Evolutionary conservation across 2,113 vertebrate genomes (phyloP).

Genomic region (Rhineura floridana): DNA sequence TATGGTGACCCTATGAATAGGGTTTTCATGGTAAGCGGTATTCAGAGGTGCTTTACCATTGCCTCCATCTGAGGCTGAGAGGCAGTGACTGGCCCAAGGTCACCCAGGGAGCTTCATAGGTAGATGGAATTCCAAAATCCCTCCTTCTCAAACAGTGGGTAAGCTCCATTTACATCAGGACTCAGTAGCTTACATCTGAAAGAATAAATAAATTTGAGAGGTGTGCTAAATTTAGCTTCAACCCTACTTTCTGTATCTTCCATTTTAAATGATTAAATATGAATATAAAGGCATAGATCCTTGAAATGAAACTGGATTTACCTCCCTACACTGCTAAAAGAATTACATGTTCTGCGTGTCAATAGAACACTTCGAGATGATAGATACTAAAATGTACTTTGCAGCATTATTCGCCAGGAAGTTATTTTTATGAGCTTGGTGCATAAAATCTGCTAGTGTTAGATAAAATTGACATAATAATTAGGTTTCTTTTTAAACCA

Average conservation of each 20-base stretch:
- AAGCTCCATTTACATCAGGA: background rate
- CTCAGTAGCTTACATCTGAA: background rate
- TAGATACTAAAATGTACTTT: slow-evolving; percentile 60
- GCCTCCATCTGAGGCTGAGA: too few relatives aligned
- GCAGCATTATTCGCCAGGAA: slow-evolving; percentile 57
- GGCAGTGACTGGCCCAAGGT: too few relatives aligned
- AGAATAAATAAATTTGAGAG: slow-evolving; percentile 12
- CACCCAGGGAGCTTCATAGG: too few relatives aligned
- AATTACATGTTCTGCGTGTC: slow-evolving; percentile 37
- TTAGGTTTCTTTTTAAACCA: slow-evolving; percentile 61
- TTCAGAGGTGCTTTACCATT: too few relatives aligned
- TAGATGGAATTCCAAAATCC: background rate
- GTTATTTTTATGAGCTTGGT: slow-evolving; percentile 53
- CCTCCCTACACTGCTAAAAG: slow-evolving; percentile 44
- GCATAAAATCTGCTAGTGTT: slow-evolving; percentile 65
- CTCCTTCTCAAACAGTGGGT: background rate
- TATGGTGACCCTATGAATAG: too few relatives aligned
- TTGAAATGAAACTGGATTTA: slow-evolving; percentile 39
- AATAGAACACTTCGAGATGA: slow-evolving; percentile 55
- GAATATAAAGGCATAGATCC: slow-evolving; percentile 30
- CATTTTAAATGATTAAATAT: slow-evolving; percentile 26
- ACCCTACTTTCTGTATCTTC: background rate
- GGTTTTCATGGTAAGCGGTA: too few relatives aligned
- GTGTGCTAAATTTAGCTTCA: slow-evolving; percentile 11
- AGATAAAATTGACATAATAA: slow-evolving; percentile 74